A percentile compares a stretch with the other conserved stretches of the same genome.
These are phyloP conservation scores for Cremastinae sp. DNA, from an alignment of 2,888 invertebrate species.

Conservation along the genomic window DNA sequence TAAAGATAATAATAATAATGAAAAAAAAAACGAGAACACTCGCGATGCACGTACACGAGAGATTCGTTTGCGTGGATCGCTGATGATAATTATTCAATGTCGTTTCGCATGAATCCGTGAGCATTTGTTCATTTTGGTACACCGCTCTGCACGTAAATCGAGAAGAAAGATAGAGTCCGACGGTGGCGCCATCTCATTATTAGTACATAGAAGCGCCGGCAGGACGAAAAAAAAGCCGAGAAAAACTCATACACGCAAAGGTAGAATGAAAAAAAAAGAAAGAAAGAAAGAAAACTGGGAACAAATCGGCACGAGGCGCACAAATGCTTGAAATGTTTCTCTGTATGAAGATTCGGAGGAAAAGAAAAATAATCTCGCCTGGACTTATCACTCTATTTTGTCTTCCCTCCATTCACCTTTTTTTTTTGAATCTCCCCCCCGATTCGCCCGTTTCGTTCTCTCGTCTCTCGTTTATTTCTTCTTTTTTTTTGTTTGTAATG, in stretches of 20 bases:
- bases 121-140: conserved; percentile 58
- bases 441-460: conserved; percentile 13
- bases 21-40: no score
- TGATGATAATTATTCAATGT: conserved; percentile 50
- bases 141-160: conserved; percentile 59
- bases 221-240: background rate
- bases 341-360: no score
- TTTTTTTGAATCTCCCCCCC: background rate
- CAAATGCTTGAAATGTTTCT: no score
- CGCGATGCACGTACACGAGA: no score
- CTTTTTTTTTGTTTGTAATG: conserved; percentile 61
- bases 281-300: no score
- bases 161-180: conserved; percentile 7
- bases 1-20: no score
- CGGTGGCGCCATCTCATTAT: background rate
- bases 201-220: no score
- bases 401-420: background rate
- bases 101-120: conserved; percentile 60
- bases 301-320: no score
- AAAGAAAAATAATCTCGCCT: conserved; percentile 2
- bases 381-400: conserved; percentile 13
- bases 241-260: background rate
- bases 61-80: no score
- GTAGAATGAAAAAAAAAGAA: no score
- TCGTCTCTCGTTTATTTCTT: background rate